Conservation (phyloP, 2,888 invertebrate genomes). For the Uropetala carovei region DNA sequence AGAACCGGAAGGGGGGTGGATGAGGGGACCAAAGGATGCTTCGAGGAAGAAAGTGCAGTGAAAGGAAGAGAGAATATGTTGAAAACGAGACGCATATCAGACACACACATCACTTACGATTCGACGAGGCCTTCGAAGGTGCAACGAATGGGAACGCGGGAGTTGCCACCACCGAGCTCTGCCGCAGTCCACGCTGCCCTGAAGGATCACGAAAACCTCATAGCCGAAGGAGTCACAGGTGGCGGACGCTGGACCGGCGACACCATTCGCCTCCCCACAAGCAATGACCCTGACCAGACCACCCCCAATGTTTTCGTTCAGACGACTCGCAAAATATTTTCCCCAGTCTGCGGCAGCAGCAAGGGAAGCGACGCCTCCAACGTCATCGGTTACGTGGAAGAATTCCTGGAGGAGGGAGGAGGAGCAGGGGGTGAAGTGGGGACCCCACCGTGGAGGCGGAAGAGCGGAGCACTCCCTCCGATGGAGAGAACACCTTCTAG, state of each 20-base stretch:
- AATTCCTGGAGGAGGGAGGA: conserved; percentile 68
- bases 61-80: conserved; percentile 70
- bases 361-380: conserved; percentile 76
- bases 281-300: conserved; percentile 51
- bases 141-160: background rate
- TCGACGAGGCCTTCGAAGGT: background rate
- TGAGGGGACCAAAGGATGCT: background rate
- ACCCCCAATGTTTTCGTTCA: conserved; percentile 84
- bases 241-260: background rate
- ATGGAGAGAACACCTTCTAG: conserved; percentile 32
- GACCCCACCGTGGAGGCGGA: conserved; percentile 69
- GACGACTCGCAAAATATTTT: conserved; percentile 88
- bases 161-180: background rate
- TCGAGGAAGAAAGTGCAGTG: background rate
- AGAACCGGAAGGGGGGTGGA: background rate
- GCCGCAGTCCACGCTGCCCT: background rate
- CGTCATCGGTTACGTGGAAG: conserved; percentile 77
- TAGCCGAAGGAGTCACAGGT: background rate
- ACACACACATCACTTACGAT: conserved; percentile 65
- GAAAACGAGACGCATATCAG: conserved; percentile 70
- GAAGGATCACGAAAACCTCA: too few species aligned
- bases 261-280: background rate
- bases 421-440: conserved; percentile 69
- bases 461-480: conserved; percentile 67
- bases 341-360: conserved; percentile 81